Conservation (phyloP, 2,113 vertebrate genomes). For the Leptobrachium leishanense region DNA sequence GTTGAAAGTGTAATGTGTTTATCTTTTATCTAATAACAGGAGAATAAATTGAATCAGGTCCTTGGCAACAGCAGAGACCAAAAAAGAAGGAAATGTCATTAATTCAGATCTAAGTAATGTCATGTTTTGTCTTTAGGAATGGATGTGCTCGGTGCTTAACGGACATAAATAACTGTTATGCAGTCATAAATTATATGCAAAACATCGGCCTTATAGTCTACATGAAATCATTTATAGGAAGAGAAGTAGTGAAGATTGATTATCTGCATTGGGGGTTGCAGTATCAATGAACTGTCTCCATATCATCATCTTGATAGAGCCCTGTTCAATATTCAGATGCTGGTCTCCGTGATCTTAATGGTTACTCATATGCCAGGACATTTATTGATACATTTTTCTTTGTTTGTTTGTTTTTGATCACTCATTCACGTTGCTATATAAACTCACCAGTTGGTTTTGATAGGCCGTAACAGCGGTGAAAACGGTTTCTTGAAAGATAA, state of each 20-base stretch:
- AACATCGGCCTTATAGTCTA: conserved; percentile 18
- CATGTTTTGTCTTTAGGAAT: conserved; percentile 24
- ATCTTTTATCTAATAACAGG: conserved; percentile 76
- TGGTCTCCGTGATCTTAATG: too few relatives aligned
- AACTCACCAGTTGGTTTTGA: conserved; percentile 96
- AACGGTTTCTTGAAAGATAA: conserved; percentile 94
- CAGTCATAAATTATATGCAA: not conserved
- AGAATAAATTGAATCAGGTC: conserved; percentile 71
- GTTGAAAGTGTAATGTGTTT: conserved; percentile 84
- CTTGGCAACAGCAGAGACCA: conserved; percentile 65
- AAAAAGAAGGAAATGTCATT: conserved; percentile 63
- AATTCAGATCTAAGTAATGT: conserved; percentile 69
- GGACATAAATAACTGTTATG: not conserved
- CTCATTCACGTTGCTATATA: too few relatives aligned
- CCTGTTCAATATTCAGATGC: too few relatives aligned
- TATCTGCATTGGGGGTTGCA: not conserved
- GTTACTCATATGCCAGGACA: too few relatives aligned
- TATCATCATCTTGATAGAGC: too few relatives aligned
- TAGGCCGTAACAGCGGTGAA: conserved; percentile 98
- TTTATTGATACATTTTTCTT: too few relatives aligned
- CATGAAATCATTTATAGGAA: conserved; percentile 3
- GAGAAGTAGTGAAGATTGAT: not conserved
- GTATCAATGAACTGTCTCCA: not conserved
- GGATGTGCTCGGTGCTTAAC: not conserved
- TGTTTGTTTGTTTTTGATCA: too few relatives aligned